A percentile compares a stretch with the other conserved stretches of the same genome.
Evolutionary conservation across 2,888 invertebrate genomes (phyloP).

Genomic region (Pheosia gnoma): DNA sequence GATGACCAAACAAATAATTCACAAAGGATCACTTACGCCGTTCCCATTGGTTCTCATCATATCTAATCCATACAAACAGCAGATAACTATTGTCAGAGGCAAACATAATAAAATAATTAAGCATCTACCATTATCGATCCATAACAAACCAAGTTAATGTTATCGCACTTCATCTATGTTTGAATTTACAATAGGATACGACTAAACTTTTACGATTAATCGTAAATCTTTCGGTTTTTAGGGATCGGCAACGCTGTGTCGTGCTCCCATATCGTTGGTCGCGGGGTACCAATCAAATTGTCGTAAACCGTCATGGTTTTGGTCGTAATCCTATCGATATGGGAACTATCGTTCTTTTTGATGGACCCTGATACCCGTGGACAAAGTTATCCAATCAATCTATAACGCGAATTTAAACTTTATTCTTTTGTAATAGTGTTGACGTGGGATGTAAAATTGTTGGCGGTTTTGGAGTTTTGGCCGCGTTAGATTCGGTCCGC

Average conservation of each 20-base stretch:
- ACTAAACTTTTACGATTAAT: slow-evolving; percentile 64
- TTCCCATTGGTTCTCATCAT: slow-evolving; percentile 9
- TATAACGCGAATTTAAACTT: slow-evolving; percentile 32
- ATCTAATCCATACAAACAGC: slow-evolving; percentile 31
- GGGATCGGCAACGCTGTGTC: slow-evolving; percentile 54
- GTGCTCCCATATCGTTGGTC: slow-evolving; percentile 75
- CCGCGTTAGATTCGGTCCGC: slow-evolving; percentile 50
- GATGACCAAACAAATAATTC: neutral
- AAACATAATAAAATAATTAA: slow-evolving; percentile 41
- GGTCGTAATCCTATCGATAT: slow-evolving; percentile 75
- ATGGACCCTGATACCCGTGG: slow-evolving; percentile 56
- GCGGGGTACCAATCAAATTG: slow-evolving; percentile 74
- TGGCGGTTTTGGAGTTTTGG: slow-evolving; percentile 29
- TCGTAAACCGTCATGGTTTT: slow-evolving; percentile 76
- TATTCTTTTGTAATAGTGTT: slow-evolving; percentile 23
- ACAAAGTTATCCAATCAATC: slow-evolving; percentile 25
- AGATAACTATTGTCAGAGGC: slow-evolving; percentile 27
- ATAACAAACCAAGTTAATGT: slow-evolving; percentile 55
- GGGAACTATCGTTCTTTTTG: slow-evolving; percentile 71
- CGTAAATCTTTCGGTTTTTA: slow-evolving; percentile 74
- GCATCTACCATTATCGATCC: slow-evolving; percentile 40
- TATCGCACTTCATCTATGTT: slow-evolving; percentile 63
- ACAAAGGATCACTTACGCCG: neutral
- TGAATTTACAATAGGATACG: slow-evolving; percentile 69
- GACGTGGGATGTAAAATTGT: slow-evolving; percentile 9